Base-by-base conservation (phyloP, 2,797 vertebrate species). In the Podargus strigoides region DNA sequence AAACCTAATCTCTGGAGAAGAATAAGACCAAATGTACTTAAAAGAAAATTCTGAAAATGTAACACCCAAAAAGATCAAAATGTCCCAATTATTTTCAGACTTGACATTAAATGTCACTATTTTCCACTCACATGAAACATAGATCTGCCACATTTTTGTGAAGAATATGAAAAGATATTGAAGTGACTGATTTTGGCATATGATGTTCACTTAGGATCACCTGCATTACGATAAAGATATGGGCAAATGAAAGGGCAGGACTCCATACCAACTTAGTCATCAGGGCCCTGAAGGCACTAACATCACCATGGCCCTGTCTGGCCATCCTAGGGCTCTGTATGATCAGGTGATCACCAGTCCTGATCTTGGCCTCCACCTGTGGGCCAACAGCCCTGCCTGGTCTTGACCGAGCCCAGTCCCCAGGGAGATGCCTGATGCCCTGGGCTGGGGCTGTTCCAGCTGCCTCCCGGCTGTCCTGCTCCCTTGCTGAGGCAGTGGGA, bases 401-500 rank as follows among this genome's bases (percentile, higher is more conserved):
- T 18, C 21, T 39, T 44, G 11, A 39, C 28, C 24, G 7, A 75
- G 18, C 11, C 30, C 1, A 0, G 2, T 28, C 22, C 49, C 21
- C 44, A 52, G 5, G 14, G 12, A 69, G 12, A 10, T 85, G 8
- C 12, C 17, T 44, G 17, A 50, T 56, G 12, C 9, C 68, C 12
- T 22, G 22, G 30, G 10, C 36, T 41, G 12, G 9, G n/a, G 16
- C 14, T 66, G 52, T 10, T 44, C 36, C 53, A 53, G 34, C 30
- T 81, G 76, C 18, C 41, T 60, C 22, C 17, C 2, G 6, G 21
- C 16, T 67, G 20, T 27, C 7, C 9, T 34, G 11, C 10, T 59
- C 28, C 62, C 18, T 42, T 41, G 7, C 41, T 68, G 32, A 20
- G 36, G 14, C 3, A 4, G 14, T 23, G 36, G 28, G 42, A 34